Conservation (phyloP, 2,113 vertebrate genomes). For the Lethenteron camtschaticum region DNA sequence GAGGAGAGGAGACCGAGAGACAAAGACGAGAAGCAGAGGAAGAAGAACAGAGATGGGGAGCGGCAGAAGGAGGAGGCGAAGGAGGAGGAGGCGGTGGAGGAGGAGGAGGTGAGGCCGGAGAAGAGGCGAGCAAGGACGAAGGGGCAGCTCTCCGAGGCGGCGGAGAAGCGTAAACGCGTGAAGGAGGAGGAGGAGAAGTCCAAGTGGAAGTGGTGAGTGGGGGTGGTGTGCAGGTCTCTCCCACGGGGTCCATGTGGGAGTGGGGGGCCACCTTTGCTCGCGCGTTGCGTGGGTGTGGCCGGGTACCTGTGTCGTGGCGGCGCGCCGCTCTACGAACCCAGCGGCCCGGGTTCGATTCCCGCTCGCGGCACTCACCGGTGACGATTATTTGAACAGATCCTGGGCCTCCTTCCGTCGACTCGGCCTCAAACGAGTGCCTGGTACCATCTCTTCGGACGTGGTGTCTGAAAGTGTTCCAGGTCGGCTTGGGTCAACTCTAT, state of each 20-base stretch:
- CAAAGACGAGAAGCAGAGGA: no score
- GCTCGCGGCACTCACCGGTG: background rate
- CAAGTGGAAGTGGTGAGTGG: slow-evolving; percentile 4
- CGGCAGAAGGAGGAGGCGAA: no score
- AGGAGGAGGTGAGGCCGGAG: background rate
- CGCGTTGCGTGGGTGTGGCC: background rate
- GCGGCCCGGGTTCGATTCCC: background rate
- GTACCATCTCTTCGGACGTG: no score
- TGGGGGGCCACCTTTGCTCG: background rate
- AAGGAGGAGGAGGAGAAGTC: slow-evolving; percentile 1
- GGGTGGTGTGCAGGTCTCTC: background rate
- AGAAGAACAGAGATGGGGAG: no score
- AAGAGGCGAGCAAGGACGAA: background rate
- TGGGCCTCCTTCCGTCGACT: no score
- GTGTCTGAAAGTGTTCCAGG: no score
- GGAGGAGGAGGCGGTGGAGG: background rate
- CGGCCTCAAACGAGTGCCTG: no score
- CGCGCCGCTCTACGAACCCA: background rate
- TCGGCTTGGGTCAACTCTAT: no score
- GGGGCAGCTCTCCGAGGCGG: background rate
- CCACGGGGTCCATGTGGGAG: background rate
- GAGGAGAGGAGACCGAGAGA: no score
- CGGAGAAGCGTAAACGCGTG: background rate
- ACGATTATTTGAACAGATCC: background rate
- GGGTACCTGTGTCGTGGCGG: background rate